These are phyloP conservation scores for Bombus sibiricus DNA, from an alignment of 1,140 invertebrate species.

Conservation along the genomic window DNA sequence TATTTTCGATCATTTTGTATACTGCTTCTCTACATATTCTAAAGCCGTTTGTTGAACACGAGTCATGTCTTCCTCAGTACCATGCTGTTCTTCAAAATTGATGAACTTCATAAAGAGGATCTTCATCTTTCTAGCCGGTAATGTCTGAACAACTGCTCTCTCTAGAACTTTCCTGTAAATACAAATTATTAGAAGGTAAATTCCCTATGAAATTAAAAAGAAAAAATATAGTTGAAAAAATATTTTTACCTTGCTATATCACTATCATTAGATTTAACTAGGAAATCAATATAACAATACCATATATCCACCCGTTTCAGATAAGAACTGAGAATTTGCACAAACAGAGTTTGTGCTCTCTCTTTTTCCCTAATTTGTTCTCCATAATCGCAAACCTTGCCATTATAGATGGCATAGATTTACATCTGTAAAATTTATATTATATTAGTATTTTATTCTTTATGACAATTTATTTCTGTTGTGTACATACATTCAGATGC, in stretches of 20 bases:
- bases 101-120: constrained; percentile 93
- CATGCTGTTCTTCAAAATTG: constrained; percentile 91
- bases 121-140: constrained; percentile 92
- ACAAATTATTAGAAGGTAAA: constrained; percentile 7
- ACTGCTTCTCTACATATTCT: constrained; percentile 85
- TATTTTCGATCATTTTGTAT: neutral
- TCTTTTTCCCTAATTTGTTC: constrained; percentile 80
- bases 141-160: constrained; percentile 88
- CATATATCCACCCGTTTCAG: constrained; percentile 94
- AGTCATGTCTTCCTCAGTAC: constrained; percentile 85
- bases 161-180: constrained; percentile 89
- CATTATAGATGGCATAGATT: no score
- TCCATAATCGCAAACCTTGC: no score
- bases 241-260: constrained; percentile 88
- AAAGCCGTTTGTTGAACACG: constrained; percentile 85
- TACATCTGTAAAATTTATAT: no score
- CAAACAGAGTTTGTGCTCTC: constrained; percentile 93
- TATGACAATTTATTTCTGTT: neutral
- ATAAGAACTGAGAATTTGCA: constrained; percentile 92
- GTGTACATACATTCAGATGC: constrained; percentile 88
- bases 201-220: neutral
- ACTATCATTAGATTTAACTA: constrained; percentile 88
- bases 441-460: no score
- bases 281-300: constrained; percentile 93
- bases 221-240: constrained; percentile 1